phyloP scores from a whole-genome alignment of 2,888 invertebrate species.

The Junonia oenone region DNA sequence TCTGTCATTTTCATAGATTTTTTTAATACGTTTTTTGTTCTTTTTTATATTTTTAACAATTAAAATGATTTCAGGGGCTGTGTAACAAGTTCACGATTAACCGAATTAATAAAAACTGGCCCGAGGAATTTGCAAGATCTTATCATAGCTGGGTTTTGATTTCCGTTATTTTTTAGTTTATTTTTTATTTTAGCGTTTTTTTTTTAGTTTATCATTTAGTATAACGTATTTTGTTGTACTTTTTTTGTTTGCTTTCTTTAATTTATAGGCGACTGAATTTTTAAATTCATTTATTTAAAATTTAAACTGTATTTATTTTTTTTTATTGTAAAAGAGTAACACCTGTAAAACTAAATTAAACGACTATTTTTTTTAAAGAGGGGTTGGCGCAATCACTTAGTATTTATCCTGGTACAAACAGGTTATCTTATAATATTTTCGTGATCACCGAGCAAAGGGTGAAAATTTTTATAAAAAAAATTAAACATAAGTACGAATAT shows the following conservation, averaged over 20 bases:
- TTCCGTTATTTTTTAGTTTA: constrained; percentile 40
- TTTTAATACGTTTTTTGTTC: neutral
- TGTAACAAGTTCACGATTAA: constrained; percentile 46
- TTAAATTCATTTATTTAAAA: neutral
- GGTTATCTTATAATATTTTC: no score
- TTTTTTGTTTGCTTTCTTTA: neutral
- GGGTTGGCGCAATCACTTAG: no score
- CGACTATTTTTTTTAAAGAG: no score
- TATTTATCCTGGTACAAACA: no score
- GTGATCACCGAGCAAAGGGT: no score
- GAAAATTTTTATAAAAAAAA: no score
- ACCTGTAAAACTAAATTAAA: no score
- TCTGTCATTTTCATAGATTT: no score
- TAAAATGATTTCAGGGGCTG: constrained; percentile 51
- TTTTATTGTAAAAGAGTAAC: no score
- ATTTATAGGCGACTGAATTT: neutral
- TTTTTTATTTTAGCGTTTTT: constrained; percentile 11
- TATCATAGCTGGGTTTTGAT: constrained; percentile 48
- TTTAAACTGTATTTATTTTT: neutral
- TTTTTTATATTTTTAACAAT: neutral
- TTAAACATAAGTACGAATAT: no score
- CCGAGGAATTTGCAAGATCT: constrained; percentile 47
- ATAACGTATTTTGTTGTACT: neutral
- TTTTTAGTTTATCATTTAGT: neutral
- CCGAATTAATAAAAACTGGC: constrained; percentile 42